A percentile compares a stretch with the other conserved stretches of the same genome.
phyloP scores from a whole-genome alignment of 1,140 invertebrate genomes.

The Metopolophium dirhodum region DNA sequence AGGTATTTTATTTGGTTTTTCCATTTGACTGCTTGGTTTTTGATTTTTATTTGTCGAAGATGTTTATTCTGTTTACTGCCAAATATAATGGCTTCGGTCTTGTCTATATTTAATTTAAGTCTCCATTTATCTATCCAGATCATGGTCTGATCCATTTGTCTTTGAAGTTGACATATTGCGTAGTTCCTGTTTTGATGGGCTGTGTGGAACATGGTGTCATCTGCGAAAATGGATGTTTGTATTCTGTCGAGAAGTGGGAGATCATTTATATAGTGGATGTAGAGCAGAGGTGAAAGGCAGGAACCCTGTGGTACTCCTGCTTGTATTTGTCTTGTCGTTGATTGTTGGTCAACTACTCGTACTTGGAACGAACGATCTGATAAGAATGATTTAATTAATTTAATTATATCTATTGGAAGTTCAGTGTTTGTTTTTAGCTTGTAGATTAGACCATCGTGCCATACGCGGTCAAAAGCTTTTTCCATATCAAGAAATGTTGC shows the following conservation, averaged over 20 bases:
- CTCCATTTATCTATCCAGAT: background rate
- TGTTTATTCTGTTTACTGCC: background rate
- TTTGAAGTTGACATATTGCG: background rate
- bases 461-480: conserved; percentile 64
- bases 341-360: background rate
- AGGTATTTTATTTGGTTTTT: too few relatives aligned
- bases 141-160: background rate
- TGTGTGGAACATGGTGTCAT: background rate
- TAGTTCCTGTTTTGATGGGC: background rate
- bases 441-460: conserved; percentile 62
- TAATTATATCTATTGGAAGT: background rate
- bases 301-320: background rate
- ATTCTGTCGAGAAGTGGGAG: background rate
- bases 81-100: background rate
- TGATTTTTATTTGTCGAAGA: too few relatives aligned
- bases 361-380: background rate
- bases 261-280: background rate
- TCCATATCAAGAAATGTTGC: conserved; percentile 63
- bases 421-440: conserved; percentile 59
- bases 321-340: background rate
- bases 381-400: background rate
- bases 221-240: background rate
- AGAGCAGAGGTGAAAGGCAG: background rate
- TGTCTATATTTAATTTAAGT: background rate
- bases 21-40: too few relatives aligned